phyloP scores from a whole-genome alignment of 2,888 invertebrate species.

The Himalopsyche anomala region DNA sequence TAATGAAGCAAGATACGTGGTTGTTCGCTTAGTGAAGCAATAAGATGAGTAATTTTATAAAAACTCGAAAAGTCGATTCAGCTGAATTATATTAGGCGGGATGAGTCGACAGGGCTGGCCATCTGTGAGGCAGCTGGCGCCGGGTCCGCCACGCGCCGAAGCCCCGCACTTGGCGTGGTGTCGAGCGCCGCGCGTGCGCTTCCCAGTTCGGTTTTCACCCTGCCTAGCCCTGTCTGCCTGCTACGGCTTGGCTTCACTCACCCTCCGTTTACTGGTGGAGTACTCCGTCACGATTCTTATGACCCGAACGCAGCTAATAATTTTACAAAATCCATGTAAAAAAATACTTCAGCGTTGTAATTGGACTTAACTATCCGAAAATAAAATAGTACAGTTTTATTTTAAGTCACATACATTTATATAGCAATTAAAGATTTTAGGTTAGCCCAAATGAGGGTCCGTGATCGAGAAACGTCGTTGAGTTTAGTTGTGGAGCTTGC shows the following conservation, averaged over 20 bases:
- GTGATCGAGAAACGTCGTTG: too few relatives aligned
- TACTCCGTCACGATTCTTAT: background rate
- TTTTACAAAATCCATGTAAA: too few relatives aligned
- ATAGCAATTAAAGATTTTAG: too few relatives aligned
- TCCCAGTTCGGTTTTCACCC: constrained; percentile 27
- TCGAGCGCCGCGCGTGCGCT: constrained; percentile 20
- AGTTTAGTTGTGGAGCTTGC: too few relatives aligned
- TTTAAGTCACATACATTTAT: too few relatives aligned
- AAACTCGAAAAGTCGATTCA: constrained; percentile 1
- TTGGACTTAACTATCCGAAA: too few relatives aligned
- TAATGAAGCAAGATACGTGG: too few relatives aligned
- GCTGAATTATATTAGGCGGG: constrained; percentile 28
- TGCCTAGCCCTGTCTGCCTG: constrained; percentile 6
- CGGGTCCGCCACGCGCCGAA: constrained; percentile 41
- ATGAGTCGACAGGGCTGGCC: constrained; percentile 34
- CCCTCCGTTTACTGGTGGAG: constrained; percentile 22
- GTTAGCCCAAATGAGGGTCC: too few relatives aligned
- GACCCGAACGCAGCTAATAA: background rate
- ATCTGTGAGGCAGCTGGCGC: constrained; percentile 33
- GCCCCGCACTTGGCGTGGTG: constrained; percentile 27
- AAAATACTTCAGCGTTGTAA: too few relatives aligned
- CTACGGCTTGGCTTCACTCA: constrained; percentile 33
- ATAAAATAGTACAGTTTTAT: too few relatives aligned
- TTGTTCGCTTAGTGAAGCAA: background rate
- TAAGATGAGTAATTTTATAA: constrained; percentile 28